These are phyloP conservation scores for Castor canadensis DNA, from an alignment of 2,113 vertebrate species.

Conservation along the genomic window DNA sequence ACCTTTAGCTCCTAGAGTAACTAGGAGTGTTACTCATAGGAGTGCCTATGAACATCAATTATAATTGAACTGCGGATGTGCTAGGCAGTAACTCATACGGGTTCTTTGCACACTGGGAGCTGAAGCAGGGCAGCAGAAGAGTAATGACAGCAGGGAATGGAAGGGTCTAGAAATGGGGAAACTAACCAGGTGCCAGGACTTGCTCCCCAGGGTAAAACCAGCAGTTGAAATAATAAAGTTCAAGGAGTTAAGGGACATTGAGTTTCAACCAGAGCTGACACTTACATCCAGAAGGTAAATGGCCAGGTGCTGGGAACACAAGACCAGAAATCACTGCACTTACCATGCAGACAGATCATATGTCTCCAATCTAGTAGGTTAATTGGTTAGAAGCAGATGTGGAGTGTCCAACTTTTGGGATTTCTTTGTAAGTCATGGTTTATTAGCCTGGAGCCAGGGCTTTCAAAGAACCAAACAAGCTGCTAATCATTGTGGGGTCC, in stretches of 20 bases:
- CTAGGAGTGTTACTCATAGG: too few species aligned
- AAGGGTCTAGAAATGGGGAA: neutral
- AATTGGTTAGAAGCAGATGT: slow-evolving; percentile 32
- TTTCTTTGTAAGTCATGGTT: slow-evolving; percentile 48
- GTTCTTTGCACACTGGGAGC: slow-evolving; percentile 38
- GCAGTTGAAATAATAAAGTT: slow-evolving; percentile 57
- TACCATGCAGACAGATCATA: neutral
- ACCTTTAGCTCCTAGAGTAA: slow-evolving; percentile 67
- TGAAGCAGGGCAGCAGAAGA: slow-evolving; percentile 42
- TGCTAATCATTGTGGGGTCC: neutral
- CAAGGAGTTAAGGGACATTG: neutral
- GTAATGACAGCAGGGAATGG: neutral
- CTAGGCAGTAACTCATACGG: slow-evolving; percentile 54
- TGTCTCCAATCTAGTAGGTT: slow-evolving; percentile 8
- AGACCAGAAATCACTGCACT: neutral
- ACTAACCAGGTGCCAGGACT: slow-evolving; percentile 30
- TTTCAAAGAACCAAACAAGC: slow-evolving; percentile 34
- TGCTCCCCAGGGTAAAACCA: slow-evolving; percentile 44
- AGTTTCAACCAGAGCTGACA: slow-evolving; percentile 40
- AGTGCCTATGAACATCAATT: slow-evolving; percentile 65
- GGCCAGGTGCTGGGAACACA: neutral
- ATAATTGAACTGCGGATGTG: slow-evolving; percentile 51
- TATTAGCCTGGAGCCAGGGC: neutral
- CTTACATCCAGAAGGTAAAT: neutral
- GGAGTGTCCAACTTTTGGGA: neutral